These are phyloP conservation scores for Ophion slaviceki DNA, from an alignment of 2,888 invertebrate species.

Conservation along the genomic window DNA sequence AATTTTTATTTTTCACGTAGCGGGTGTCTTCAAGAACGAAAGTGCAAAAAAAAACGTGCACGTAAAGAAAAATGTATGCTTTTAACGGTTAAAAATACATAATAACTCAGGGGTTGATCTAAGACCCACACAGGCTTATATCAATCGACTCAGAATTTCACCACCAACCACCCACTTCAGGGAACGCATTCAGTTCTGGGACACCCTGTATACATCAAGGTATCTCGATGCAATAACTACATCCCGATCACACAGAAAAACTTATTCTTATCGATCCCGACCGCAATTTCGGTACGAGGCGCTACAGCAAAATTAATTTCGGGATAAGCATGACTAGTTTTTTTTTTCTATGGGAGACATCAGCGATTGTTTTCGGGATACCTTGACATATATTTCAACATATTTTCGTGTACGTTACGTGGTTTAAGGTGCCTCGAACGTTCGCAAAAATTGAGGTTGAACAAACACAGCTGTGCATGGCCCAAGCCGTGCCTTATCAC, in stretches of 20 bases:
- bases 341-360: not conserved
- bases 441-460: constrained; percentile 76
- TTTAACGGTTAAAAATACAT: too few relatives aligned
- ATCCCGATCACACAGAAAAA: not conserved
- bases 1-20: too few relatives aligned
- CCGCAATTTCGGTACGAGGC: too few relatives aligned
- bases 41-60: too few relatives aligned
- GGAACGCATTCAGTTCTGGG: too few relatives aligned
- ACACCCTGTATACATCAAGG: not conserved
- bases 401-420: not conserved
- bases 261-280: not conserved
- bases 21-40: too few relatives aligned
- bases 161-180: too few relatives aligned
- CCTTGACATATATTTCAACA: not conserved
- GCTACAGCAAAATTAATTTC: too few relatives aligned
- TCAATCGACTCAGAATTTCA: too few relatives aligned
- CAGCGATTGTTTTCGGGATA: not conserved
- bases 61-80: too few relatives aligned
- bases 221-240: not conserved
- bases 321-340: not conserved
- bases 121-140: too few relatives aligned
- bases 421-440: constrained; percentile 47
- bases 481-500: constrained; percentile 82
- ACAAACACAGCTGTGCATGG: constrained; percentile 80
- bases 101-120: too few relatives aligned